phyloP scores from a whole-genome alignment of 37 sponge, comb jelly and placozoan species.

The Geodia barretti region DNA sequence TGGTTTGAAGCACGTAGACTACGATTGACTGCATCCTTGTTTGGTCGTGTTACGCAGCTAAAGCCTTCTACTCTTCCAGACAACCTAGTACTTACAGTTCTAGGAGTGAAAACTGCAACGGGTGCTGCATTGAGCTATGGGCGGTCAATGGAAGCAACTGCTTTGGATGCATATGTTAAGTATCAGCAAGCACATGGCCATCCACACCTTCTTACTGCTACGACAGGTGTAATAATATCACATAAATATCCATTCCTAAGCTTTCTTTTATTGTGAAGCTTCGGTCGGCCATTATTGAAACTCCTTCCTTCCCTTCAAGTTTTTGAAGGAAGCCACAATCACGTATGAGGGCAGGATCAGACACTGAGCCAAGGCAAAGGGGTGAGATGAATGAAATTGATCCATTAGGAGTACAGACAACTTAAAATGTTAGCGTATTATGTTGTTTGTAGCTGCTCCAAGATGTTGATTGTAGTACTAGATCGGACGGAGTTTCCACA shows the following conservation, averaged over 20 bases:
- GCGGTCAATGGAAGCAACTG: background rate
- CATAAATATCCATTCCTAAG: background rate
- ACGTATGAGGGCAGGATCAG: slow-evolving; percentile 19
- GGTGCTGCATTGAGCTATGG: background rate
- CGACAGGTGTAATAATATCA: background rate
- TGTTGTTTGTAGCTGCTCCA: slow-evolving; percentile 31
- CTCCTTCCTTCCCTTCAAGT: slow-evolving; percentile 4
- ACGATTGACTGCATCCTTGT: slow-evolving; percentile 22
- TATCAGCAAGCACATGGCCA: slow-evolving; percentile 15
- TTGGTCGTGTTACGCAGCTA: slow-evolving; percentile 1
- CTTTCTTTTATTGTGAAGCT: slow-evolving; percentile 37
- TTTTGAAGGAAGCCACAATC: slow-evolving; percentile 25
- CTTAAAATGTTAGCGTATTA: slow-evolving; percentile 29
- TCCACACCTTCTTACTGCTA: background rate
- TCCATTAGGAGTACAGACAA: slow-evolving; percentile 38
- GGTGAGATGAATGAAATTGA: slow-evolving; percentile 12
- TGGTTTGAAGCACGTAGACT: slow-evolving; percentile 14
- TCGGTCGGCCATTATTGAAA: slow-evolving; percentile 37
- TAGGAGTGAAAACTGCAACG: slow-evolving; percentile 3
- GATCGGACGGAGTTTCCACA: slow-evolving; percentile 25
- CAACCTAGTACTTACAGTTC: slow-evolving; percentile 3
- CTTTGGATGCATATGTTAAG: slow-evolving; percentile 12
- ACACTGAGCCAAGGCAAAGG: slow-evolving; percentile 25
- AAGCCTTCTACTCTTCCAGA: slow-evolving; percentile 3
- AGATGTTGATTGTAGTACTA: slow-evolving; percentile 19